Conservation (phyloP, 2,113 vertebrate species). For the Microcebus griseorufus region DNA sequence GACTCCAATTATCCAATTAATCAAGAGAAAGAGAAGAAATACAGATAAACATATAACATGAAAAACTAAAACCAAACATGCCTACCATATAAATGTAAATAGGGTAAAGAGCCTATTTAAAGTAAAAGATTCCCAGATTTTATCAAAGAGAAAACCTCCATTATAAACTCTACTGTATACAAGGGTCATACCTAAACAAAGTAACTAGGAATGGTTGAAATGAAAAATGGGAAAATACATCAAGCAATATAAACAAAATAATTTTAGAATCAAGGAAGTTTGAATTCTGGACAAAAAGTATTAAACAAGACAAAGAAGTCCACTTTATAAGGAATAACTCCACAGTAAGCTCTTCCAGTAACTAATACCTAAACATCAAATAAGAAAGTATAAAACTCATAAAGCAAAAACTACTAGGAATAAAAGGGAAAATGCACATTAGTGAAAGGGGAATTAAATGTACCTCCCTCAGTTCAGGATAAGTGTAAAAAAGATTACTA, state of each 20-base stretch:
- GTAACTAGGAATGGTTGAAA: neutral
- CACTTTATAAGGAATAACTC: neutral
- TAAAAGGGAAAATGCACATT: neutral
- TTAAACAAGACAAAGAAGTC: neutral
- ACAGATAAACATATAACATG: neutral
- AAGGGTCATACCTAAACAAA: neutral
- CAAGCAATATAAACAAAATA: neutral
- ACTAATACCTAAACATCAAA: constrained; percentile 1
- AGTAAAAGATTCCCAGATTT: neutral
- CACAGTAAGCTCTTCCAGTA: neutral
- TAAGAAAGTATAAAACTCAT: neutral
- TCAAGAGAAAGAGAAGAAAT: neutral
- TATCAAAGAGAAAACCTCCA: neutral
- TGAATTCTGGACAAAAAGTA: neutral
- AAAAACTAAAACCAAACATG: neutral
- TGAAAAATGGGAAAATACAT: neutral
- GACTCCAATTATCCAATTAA: neutral
- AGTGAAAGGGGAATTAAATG: neutral
- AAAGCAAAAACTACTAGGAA: neutral
- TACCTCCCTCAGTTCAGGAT: neutral
- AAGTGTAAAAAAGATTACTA: neutral
- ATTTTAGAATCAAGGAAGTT: neutral
- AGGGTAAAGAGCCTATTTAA: neutral
- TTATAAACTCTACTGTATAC: neutral
- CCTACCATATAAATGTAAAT: neutral